These are phyloP conservation scores for Mnemiopsis leidyi DNA, from an alignment of 37 sponge, comb jelly and placozoan species.

Conservation along the genomic window DNA sequence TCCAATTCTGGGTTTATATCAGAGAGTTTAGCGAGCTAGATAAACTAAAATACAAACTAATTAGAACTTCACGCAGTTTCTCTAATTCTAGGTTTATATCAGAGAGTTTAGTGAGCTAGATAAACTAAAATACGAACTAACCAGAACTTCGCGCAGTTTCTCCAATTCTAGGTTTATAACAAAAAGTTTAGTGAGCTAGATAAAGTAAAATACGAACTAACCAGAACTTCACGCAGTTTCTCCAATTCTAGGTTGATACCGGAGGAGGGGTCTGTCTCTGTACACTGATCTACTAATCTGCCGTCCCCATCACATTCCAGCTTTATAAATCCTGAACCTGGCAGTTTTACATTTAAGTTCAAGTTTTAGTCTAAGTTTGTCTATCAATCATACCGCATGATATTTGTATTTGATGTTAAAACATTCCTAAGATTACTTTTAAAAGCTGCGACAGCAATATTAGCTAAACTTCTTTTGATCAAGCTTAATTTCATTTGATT, in stretches of 20 bases:
- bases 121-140: not conserved
- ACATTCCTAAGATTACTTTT: too few relatives aligned
- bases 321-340: constrained; percentile 21
- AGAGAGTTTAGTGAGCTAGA: not conserved
- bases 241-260: constrained; percentile 19
- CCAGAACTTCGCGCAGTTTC: constrained; percentile 17
- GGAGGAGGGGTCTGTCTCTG: constrained; percentile 1
- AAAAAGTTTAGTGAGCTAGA: not conserved
- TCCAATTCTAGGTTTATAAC: not conserved
- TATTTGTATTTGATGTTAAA: too few relatives aligned
- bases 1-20: too few relatives aligned
- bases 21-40: too few relatives aligned
- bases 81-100: too few relatives aligned
- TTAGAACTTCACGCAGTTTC: too few relatives aligned
- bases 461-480: too few relatives aligned
- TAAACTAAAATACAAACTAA: too few relatives aligned
- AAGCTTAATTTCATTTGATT: too few relatives aligned
- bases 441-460: too few relatives aligned
- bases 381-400: too few relatives aligned
- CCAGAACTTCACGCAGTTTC: constrained; percentile 18
- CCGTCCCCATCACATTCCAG: constrained; percentile 22
- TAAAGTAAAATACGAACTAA: not conserved
- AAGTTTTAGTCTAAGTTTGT: too few relatives aligned
- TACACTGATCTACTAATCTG: not conserved
- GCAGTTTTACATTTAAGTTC: not conserved